Conservation (phyloP, 2,113 vertebrate species). For the Sakesphorus luctuosus region DNA sequence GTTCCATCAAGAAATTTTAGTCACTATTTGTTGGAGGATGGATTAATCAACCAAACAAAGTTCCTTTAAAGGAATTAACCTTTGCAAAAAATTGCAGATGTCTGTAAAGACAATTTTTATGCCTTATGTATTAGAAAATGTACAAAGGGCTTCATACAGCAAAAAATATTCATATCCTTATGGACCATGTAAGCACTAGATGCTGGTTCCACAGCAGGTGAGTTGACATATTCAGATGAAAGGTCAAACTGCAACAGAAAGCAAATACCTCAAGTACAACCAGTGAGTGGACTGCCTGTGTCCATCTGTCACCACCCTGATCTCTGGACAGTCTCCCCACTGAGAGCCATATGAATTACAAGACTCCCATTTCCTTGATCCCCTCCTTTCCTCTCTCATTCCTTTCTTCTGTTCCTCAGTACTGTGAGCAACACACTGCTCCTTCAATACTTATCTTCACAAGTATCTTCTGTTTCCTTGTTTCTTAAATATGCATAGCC, state of each 20-base stretch:
- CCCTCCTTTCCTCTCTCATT: neutral
- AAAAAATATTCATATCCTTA: conserved; percentile 37
- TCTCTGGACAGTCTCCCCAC: neutral
- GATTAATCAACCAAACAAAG: neutral
- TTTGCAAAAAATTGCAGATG: conserved; percentile 30
- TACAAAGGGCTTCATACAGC: neutral
- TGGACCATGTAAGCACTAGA: neutral
- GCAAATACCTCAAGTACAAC: conserved; percentile 2
- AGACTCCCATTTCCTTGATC: neutral
- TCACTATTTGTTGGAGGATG: neutral
- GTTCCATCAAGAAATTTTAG: neutral
- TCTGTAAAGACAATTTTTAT: conserved; percentile 11
- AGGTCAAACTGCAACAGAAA: conserved; percentile 55
- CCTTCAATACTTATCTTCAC: neutral
- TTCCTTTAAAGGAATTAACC: conserved; percentile 18
- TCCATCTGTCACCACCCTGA: neutral
- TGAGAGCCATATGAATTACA: neutral
- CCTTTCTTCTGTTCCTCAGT: neutral
- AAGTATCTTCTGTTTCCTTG: neutral
- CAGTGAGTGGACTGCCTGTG: neutral
- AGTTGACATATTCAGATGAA: conserved; percentile 23
- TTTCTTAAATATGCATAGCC: neutral
- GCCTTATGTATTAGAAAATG: conserved; percentile 3
- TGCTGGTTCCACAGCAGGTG: conserved; percentile 28
- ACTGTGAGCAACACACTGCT: neutral